Percentiles rank a stretch among this genome's conserved stretches.
These are phyloP conservation scores for Acrobasis consociella DNA, from an alignment of 2,888 invertebrate genomes.

Conservation along the genomic window DNA sequence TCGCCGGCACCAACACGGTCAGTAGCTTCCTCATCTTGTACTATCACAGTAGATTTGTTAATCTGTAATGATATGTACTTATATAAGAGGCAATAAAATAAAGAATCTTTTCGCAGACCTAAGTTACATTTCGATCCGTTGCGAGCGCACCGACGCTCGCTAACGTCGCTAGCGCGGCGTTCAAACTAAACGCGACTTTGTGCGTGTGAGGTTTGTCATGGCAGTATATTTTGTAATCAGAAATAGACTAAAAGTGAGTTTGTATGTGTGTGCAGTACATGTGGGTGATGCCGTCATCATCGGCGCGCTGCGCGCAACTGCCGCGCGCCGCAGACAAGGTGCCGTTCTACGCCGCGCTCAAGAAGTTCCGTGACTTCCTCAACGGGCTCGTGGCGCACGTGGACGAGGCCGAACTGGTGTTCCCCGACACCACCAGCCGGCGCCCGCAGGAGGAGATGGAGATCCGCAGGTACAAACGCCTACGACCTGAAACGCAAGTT, in stretches of 20 bases:
- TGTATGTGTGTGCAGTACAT: slow-evolving; percentile 87
- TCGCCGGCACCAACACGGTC: slow-evolving; percentile 97
- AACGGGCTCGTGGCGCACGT: slow-evolving; percentile 93
- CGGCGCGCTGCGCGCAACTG: slow-evolving; percentile 97
- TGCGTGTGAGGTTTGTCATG: too few species aligned
- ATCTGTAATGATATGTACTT: too few species aligned
- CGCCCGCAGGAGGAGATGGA: slow-evolving; percentile 81
- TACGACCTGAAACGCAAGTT: too few species aligned
- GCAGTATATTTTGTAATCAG: too few species aligned
- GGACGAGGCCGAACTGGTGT: slow-evolving; percentile 94
- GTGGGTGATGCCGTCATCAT: slow-evolving; percentile 99
- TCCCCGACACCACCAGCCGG: slow-evolving; percentile 82
- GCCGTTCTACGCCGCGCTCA: slow-evolving; percentile 97
- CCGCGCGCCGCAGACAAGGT: slow-evolving; percentile 99
- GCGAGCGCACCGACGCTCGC: too few species aligned
- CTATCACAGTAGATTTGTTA: too few species aligned
- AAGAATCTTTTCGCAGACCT: too few species aligned
- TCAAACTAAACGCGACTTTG: too few species aligned
- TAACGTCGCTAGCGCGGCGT: too few species aligned
- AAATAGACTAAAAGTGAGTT: background rate
- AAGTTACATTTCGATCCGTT: too few species aligned
- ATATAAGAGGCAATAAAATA: too few species aligned
- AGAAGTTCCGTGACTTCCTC: slow-evolving; percentile 96
- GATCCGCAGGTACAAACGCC: slow-evolving; percentile 64
- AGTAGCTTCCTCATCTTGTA: too few species aligned